These are phyloP conservation scores for Antitype chi DNA, from an alignment of 2,888 invertebrate species.

Conservation along the genomic window DNA sequence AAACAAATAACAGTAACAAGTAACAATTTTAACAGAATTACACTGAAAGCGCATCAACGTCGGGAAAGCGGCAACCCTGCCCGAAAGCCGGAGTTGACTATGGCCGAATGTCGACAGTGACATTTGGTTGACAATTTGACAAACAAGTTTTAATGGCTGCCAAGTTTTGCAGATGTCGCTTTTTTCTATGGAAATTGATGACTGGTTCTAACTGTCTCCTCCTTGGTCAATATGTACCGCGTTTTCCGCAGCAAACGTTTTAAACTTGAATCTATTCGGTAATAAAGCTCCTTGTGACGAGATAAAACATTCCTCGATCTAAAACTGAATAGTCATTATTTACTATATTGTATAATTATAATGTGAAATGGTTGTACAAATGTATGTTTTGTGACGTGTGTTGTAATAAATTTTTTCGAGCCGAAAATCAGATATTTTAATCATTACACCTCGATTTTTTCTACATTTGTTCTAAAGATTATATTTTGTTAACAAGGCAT, in stretches of 20 bases:
- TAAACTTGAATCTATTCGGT: constrained; percentile 54
- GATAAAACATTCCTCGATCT: constrained; percentile 70
- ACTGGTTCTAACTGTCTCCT: no score
- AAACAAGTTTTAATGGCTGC: no score
- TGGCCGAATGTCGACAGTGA: no score
- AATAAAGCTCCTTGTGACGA: constrained; percentile 53
- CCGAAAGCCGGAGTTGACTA: no score
- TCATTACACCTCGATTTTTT: background rate
- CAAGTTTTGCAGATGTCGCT: no score
- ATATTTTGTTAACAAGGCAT: background rate
- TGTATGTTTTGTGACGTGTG: constrained; percentile 87
- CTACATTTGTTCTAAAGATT: background rate
- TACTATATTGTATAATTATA: constrained; percentile 74
- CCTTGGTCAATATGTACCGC: background rate
- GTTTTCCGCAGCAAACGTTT: constrained; percentile 19
- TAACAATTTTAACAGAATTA: no score
- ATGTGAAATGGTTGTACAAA: constrained; percentile 85
- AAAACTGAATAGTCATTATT: constrained; percentile 72
- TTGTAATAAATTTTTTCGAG: constrained; percentile 85
- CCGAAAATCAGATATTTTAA: constrained; percentile 61
- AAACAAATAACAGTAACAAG: no score
- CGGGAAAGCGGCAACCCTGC: no score
- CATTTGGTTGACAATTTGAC: no score
- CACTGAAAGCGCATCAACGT: no score
- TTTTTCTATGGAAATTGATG: no score